These are phyloP conservation scores for Poeciliopsis presidionis DNA, from an alignment of 2,797 vertebrate genomes.

Conservation along the genomic window DNA sequence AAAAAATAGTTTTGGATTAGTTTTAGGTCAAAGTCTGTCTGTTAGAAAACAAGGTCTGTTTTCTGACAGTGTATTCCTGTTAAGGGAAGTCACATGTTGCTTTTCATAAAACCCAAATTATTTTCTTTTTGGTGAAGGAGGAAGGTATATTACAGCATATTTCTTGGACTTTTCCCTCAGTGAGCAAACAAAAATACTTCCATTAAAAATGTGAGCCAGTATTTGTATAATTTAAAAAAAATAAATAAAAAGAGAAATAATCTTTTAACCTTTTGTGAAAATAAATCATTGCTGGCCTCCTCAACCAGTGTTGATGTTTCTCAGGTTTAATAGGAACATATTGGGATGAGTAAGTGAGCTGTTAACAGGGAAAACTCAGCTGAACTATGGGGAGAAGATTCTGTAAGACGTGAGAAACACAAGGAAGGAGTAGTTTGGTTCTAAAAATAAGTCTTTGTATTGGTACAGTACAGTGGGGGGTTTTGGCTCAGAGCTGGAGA, in stretches of 20 bases:
- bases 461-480: slow-evolving; percentile 55
- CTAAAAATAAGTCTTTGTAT: slow-evolving; percentile 71
- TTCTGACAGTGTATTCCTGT: not conserved
- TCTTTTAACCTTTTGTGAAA: not conserved
- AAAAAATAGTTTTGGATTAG: too few relatives aligned
- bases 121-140: not conserved
- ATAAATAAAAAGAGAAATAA: not conserved
- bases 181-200: not conserved
- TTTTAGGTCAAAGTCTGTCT: too few relatives aligned
- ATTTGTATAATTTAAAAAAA: not conserved
- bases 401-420: slow-evolving; percentile 56
- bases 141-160: not conserved
- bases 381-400: slow-evolving; percentile 33
- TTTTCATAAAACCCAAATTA: not conserved
- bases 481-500: slow-evolving; percentile 56
- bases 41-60: too few relatives aligned
- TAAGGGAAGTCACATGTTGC: not conserved
- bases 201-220: not conserved
- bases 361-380: slow-evolving; percentile 16
- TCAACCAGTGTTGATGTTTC: not conserved
- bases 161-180: not conserved
- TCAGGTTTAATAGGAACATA: slow-evolving; percentile 5
- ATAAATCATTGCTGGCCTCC: slow-evolving; percentile 5
- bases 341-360: slow-evolving; percentile 12
- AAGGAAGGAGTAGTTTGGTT: slow-evolving; percentile 48